Evolutionary conservation across 1,140 invertebrate species (phyloP), one percentile per base, ranked within the genome.

Genomic region (Caerostris darwini): DNA sequence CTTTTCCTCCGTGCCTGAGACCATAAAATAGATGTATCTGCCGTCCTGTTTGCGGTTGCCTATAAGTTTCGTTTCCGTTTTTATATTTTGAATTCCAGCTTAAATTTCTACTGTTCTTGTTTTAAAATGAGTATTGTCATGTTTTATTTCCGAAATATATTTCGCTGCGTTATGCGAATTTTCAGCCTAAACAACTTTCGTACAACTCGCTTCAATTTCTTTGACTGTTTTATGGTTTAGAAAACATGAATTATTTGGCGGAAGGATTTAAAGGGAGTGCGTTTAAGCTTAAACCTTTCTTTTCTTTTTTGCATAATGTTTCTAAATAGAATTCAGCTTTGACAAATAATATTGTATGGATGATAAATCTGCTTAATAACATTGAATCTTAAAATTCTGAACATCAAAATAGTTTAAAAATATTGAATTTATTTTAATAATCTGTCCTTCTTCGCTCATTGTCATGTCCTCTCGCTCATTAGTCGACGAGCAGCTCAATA

Each of bases 81-180:
- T 12, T 5, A 58, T 10, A 50, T 87, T 88, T 88, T 50, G 58
- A 14, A 34, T 17, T 88, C 7, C 50, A 64, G 19, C 14, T 53
- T 17, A 64, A 64, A 61, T 64, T 87, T 64, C n/a, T n/a, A 7
- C 50, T n/a, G 19, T 19, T 67, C 10, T 88, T 54, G 59, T 64
- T 88, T 67, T 88, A 88, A 64, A 67, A 88, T 67, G 86, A 88
- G 50, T 67, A 88, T 88, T 88, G 59, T 88, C 86, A 57, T 88
- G 86, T 88, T 67, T 88, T 88, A 88, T 54, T 88, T 88, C 56
- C 5, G 17, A n/a, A 10, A 64, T 7, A 53, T 53, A 50, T 64
- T 54, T 53, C 50, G 7, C 50, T 7, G 14, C 56, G 6, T 19
- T 50, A 50, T 50, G 12, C 71, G 82, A 85, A 17, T 57, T 85